These are phyloP conservation scores for Centrocercus urophasianus DNA, from an alignment of 2,113 vertebrate species.

Conservation along the genomic window DNA sequence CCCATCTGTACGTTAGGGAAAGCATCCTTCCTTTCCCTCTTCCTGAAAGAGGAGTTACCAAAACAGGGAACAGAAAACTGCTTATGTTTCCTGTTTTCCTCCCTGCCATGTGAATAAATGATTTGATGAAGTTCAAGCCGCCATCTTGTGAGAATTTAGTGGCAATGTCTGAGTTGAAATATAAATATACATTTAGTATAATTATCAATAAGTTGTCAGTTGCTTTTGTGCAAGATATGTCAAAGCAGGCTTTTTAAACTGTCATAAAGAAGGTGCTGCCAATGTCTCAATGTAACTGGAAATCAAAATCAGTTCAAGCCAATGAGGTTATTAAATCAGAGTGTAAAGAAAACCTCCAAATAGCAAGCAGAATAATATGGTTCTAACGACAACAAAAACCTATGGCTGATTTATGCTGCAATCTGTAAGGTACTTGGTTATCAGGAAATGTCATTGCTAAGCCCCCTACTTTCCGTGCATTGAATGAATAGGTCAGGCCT, in stretches of 20 bases:
- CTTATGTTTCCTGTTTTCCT: not conserved
- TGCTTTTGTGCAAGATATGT: not conserved
- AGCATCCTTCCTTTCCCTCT: not conserved
- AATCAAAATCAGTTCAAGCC: constrained; percentile 20
- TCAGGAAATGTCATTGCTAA: not conserved
- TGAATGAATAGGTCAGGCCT: not conserved
- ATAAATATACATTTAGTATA: not conserved
- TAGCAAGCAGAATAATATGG: not conserved
- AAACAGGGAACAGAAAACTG: constrained; percentile 1
- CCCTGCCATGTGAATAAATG: not conserved
- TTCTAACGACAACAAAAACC: not conserved
- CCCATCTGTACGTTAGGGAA: not conserved
- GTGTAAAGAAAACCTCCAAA: not conserved
- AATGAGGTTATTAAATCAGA: constrained; percentile 19
- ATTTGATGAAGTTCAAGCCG: not conserved
- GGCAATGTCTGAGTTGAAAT: not conserved
- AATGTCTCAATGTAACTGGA: constrained; percentile 6
- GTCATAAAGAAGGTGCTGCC: not conserved
- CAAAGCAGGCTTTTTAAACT: constrained; percentile 19
- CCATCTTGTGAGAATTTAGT: constrained; percentile 30
- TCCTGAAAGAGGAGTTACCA: not conserved
- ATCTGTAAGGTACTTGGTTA: not conserved
- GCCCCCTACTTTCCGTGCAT: fast-evolving
- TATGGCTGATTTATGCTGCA: not conserved
- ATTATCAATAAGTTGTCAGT: not conserved